Percentiles rank a stretch among this genome's conserved stretches.
These are phyloP conservation scores for Invenusta paracnida DNA, from an alignment of 2,888 invertebrate genomes.

Conservation along the genomic window DNA sequence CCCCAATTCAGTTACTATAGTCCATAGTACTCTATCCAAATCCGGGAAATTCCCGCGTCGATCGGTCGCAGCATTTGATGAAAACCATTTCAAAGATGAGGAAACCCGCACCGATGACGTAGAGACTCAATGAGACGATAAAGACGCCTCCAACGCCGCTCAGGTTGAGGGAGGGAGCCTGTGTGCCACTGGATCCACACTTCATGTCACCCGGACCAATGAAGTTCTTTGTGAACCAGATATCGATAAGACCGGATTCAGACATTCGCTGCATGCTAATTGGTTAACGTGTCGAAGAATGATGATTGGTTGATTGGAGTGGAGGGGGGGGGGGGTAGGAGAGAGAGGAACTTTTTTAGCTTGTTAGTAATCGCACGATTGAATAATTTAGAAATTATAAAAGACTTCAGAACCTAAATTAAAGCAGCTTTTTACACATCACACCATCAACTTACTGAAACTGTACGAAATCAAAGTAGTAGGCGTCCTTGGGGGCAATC, in stretches of 20 bases:
- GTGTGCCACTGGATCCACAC: not conserved
- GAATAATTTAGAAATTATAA: no score
- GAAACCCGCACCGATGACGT: not conserved
- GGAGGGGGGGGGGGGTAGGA: no score
- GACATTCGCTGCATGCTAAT: conserved; percentile 2
- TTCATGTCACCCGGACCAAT: not conserved
- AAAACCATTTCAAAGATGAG: not conserved
- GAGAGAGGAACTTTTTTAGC: no score
- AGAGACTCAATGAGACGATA: not conserved
- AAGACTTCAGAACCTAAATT: no score
- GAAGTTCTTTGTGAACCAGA: conserved; percentile 12
- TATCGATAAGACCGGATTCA: not conserved
- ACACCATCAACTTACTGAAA: conserved; percentile 24
- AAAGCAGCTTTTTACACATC: no score
- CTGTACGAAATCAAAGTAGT: not conserved
- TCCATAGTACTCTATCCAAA: not conserved
- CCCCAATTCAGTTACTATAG: no score
- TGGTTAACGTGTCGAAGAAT: no score
- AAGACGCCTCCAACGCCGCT: not conserved
- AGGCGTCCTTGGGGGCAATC: not conserved
- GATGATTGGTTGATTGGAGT: no score
- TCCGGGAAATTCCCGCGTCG: conserved; percentile 3
- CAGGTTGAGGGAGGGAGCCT: not conserved
- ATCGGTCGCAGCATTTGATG: not conserved
- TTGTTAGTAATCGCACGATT: no score